Base-by-base conservation (phyloP, 2,113 vertebrate species). In the Guaruba guarouba region DNA sequence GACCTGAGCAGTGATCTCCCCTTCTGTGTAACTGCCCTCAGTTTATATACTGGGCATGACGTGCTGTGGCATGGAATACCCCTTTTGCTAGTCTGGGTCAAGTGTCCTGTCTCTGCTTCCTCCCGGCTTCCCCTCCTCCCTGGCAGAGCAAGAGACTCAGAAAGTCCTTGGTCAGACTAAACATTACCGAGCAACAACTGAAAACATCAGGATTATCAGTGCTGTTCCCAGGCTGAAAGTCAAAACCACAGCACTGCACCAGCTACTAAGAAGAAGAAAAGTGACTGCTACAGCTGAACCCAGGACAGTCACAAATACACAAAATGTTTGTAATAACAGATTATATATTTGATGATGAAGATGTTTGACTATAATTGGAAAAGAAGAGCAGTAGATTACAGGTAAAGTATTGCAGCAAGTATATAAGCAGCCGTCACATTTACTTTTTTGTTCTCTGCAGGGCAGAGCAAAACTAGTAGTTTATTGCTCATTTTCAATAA, bases 401-500 rank as follows among this genome's bases (percentile, higher is more conserved):
- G 37, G 24, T 55, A 62, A 73, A 83, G 29, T 54, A 77, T 59
- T 86, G 64, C 18, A 68, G 48, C 71, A 63, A 71, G 46, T 37
- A 51, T 75, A 79, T 54, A 81, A 93, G 43, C 67, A 93, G 52
- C 29, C 90, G 48, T 68, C 43, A 81, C 6, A 4, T 55, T 88
- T 94, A 76, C 9, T 33, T 67, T 78, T 71, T 74, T 55, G 5
- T 86, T 90, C 88, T 88, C 61, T 90, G 33, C 51, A 78, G 28
- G 28, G 59, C 37, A 88, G 67, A 80, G 6, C n/a, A 68, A 28
- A 81, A 93, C 71, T 74, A 95, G 93, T 71, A 88, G 57, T 64
- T 80, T 92, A 75, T 90, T 92, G 85, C 93, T 90, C 51, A 86
- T 86, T 95, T 93, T 96, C 88, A 94, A 51, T 90, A 92, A 95